Conservation (phyloP, 2,113 vertebrate species). For the Rhabdornis inornatus region DNA sequence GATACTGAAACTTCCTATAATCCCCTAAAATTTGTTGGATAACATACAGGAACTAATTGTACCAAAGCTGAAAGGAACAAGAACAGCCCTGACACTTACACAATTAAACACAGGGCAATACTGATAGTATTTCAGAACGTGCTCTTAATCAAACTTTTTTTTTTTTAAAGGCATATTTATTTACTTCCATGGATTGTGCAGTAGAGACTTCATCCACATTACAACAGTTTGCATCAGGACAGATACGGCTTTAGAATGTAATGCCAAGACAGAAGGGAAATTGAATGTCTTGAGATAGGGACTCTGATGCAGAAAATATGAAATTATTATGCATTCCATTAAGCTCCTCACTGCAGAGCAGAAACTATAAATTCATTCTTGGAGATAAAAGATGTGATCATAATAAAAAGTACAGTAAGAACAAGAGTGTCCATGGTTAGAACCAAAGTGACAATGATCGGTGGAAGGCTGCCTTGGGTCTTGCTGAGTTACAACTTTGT, state of each 20-base stretch:
- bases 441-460: neutral
- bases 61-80: neutral
- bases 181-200: neutral
- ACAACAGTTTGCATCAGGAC: neutral
- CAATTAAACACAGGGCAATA: neutral
- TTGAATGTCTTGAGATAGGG: neutral
- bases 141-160: neutral
- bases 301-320: neutral
- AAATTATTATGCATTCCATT: neutral
- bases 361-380: neutral
- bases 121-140: neutral
- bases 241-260: neutral
- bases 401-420: neutral
- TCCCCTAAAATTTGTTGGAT: neutral
- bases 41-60: neutral
- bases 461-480: neutral
- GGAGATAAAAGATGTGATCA: neutral
- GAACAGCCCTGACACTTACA: neutral
- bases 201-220: neutral
- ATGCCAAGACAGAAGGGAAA: neutral
- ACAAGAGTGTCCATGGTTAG: neutral
- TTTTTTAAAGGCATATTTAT: neutral
- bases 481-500: neutral
- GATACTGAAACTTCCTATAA: slow-evolving; percentile 1
- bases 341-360: neutral